phyloP scores from a whole-genome alignment of 2,888 invertebrate genomes.

The Andricus quercusramuli region DNA sequence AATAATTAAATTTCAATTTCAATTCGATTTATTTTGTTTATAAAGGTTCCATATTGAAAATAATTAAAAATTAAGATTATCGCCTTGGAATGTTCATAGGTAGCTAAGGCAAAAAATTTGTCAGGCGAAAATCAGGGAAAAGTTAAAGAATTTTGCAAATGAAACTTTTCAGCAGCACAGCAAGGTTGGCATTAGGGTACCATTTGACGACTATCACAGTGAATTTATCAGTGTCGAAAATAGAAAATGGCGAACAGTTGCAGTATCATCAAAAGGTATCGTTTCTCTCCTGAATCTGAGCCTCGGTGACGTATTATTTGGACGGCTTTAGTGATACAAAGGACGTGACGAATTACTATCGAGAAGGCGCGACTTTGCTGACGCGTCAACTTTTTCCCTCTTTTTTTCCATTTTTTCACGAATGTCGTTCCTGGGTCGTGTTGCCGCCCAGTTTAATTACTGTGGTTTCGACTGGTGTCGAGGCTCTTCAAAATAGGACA shows the following conservation, averaged over 20 bases:
- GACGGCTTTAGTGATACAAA: slow-evolving; percentile 22
- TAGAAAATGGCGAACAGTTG: slow-evolving; percentile 3
- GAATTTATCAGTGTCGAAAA: slow-evolving; percentile 6
- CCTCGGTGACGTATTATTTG: slow-evolving; percentile 29
- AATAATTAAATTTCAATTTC: no score
- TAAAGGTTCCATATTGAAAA: no score
- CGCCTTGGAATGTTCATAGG: no score
- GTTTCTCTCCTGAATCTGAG: slow-evolving; percentile 5
- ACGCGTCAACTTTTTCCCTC: background rate
- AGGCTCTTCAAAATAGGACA: slow-evolving; percentile 38
- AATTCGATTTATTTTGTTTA: no score
- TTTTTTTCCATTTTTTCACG: background rate
- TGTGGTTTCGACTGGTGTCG: slow-evolving; percentile 39
- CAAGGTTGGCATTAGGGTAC: background rate
- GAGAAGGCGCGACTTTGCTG: slow-evolving; percentile 27
- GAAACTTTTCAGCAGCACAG: no score
- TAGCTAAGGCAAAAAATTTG: no score
- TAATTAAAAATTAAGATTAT: no score
- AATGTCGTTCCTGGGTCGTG: slow-evolving; percentile 19
- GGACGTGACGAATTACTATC: slow-evolving; percentile 36
- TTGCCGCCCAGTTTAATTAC: slow-evolving; percentile 39
- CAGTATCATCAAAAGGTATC: slow-evolving; percentile 22
- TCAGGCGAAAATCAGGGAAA: no score
- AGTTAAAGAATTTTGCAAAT: no score
- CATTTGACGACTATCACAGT: background rate